These are phyloP conservation scores for Enteromius treurensis DNA, from an alignment of 2,797 vertebrate species.

Conservation along the genomic window DNA sequence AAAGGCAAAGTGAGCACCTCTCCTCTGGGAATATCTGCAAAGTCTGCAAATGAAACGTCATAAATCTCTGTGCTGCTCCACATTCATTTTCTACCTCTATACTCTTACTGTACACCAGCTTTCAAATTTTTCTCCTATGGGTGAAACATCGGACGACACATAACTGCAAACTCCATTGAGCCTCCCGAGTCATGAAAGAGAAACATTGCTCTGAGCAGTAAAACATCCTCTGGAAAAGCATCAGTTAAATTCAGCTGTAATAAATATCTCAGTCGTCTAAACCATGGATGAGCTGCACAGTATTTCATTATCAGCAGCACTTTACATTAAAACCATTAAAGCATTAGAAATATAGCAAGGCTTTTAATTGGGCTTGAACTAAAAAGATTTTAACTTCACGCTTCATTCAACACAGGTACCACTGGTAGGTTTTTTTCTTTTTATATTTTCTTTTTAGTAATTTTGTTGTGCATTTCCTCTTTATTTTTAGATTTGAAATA, in stretches of 20 bases:
- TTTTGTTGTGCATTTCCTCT: background rate
- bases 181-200: background rate
- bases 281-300: background rate
- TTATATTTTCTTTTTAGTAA: too few relatives aligned
- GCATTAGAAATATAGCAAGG: background rate
- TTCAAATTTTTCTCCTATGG: background rate
- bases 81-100: background rate
- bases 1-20: background rate
- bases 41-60: background rate
- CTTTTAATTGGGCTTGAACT: background rate
- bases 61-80: background rate
- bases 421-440: too few relatives aligned
- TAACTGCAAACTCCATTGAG: background rate
- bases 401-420: too few relatives aligned
- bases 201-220: background rate
- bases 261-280: background rate
- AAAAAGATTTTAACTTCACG: background rate
- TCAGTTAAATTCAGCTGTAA: background rate
- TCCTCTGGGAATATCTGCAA: background rate
- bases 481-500: background rate
- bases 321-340: background rate
- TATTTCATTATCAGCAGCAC: constrained; percentile 9
- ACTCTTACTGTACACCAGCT: background rate
- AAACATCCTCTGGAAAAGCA: constrained; percentile 8
- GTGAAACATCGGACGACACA: background rate